Conservation (phyloP, 1,140 invertebrate genomes). For the Pantala flavescens region DNA sequence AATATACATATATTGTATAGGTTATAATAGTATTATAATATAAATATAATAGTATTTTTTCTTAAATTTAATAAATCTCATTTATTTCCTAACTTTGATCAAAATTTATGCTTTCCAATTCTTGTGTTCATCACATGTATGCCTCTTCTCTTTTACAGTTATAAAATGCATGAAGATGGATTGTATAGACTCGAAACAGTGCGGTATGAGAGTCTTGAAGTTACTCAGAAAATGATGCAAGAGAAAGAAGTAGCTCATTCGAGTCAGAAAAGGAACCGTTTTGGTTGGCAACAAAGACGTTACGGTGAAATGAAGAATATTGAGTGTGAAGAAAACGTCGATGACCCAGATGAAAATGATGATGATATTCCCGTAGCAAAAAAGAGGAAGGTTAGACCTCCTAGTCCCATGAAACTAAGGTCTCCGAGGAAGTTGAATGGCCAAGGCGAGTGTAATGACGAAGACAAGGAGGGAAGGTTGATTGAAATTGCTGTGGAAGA, state of each 20-base stretch:
- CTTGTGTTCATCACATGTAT: too few relatives aligned
- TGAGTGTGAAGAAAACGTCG: background rate
- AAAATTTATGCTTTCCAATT: too few relatives aligned
- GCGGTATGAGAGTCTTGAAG: conserved; percentile 65
- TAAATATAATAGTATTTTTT: too few relatives aligned
- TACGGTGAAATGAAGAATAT: background rate
- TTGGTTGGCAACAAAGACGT: background rate
- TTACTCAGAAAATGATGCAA: conserved; percentile 48
- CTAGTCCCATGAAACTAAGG: background rate
- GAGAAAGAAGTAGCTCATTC: background rate
- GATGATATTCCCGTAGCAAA: background rate
- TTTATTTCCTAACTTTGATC: too few relatives aligned
- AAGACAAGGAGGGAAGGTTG: background rate
- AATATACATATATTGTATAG: too few relatives aligned
- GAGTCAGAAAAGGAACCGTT: background rate
- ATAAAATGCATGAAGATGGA: conserved; percentile 60
- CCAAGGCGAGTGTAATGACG: background rate
- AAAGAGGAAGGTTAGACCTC: background rate
- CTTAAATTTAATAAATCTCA: too few relatives aligned
- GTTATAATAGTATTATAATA: too few relatives aligned
- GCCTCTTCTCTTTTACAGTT: conserved; percentile 38
- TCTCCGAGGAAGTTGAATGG: background rate
- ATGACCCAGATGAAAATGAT: background rate
- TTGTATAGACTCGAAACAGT: conserved; percentile 62
- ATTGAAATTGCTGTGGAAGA: background rate